These are phyloP conservation scores for Drosophila sechellia DNA, from an alignment of 1,140 invertebrate genomes.

Conservation along the genomic window DNA sequence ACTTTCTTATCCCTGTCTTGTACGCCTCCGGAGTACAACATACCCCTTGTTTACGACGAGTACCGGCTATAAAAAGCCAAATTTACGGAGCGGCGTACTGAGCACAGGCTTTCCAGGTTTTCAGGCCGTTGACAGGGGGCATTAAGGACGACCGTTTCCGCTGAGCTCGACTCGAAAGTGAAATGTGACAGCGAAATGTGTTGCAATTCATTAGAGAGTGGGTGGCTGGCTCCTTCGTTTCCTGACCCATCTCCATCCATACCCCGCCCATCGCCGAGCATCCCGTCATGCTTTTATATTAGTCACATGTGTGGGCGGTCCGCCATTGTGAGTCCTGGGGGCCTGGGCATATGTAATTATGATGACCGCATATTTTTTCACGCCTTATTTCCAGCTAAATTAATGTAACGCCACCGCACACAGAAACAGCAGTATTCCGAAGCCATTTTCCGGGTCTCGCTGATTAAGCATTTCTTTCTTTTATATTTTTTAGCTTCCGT, in stretches of 20 bases:
- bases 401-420: slow-evolving; percentile 33
- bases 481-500: slow-evolving; percentile 14
- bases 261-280: background rate
- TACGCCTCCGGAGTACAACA: background rate
- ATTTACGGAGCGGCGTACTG: slow-evolving; percentile 20
- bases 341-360: slow-evolving; percentile 59
- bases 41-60: background rate
- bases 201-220: slow-evolving; percentile 75
- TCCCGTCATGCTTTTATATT: slow-evolving; percentile 32
- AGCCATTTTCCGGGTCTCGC: slow-evolving; percentile 7
- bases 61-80: slow-evolving; percentile 17
- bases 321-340: background rate
- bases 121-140: slow-evolving; percentile 39
- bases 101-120: slow-evolving; percentile 3
- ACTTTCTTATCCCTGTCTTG: no score
- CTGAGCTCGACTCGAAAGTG: slow-evolving; percentile 53
- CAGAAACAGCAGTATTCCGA: slow-evolving; percentile 7
- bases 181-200: slow-evolving; percentile 65
- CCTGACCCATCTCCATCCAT: background rate
- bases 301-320: slow-evolving; percentile 23
- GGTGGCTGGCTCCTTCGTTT: background rate
- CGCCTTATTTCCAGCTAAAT: slow-evolving; percentile 56
- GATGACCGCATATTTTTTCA: slow-evolving; percentile 67
- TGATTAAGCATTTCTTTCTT: slow-evolving; percentile 39
- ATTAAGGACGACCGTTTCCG: slow-evolving; percentile 52